phyloP scores from a whole-genome alignment of 1,140 invertebrate genomes.

The Zaprionus camerounensis region DNA sequence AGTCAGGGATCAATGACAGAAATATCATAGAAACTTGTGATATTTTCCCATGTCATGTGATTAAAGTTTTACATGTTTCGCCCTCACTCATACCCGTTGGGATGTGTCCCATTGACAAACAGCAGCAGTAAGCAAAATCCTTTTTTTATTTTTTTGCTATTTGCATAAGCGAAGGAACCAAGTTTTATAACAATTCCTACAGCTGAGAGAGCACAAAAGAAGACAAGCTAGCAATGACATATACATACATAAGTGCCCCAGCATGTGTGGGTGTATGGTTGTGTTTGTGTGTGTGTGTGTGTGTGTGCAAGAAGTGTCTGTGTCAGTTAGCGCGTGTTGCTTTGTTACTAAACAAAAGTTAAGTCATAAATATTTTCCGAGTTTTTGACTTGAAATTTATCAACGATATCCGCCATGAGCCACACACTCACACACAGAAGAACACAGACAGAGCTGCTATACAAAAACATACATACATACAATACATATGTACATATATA shows the following conservation, averaged over 20 bases:
- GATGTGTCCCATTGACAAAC: slow-evolving; percentile 19
- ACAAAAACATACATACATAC: slow-evolving; percentile 37
- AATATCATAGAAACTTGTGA: slow-evolving; percentile 68
- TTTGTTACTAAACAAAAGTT: slow-evolving; percentile 81
- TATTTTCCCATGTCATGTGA: slow-evolving; percentile 72
- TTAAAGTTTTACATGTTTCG: slow-evolving; percentile 67
- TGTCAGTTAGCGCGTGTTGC: slow-evolving; percentile 47
- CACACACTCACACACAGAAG: slow-evolving; percentile 42
- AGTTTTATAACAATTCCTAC: slow-evolving; percentile 68
- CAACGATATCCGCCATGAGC: slow-evolving; percentile 74
- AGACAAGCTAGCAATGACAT: slow-evolving; percentile 10
- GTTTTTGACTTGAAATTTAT: slow-evolving; percentile 82
- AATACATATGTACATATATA: not conserved
- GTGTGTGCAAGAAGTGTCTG: slow-evolving; percentile 12
- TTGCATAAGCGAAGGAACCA: slow-evolving; percentile 63
- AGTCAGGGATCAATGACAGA: slow-evolving; percentile 65
- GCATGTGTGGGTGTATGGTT: slow-evolving; percentile 2
- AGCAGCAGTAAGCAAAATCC: slow-evolving; percentile 37
- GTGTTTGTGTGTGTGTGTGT: slow-evolving; percentile 9
- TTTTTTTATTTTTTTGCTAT: slow-evolving; percentile 41
- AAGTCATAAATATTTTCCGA: slow-evolving; percentile 83
- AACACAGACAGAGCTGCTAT: slow-evolving; percentile 5
- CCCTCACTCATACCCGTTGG: not conserved
- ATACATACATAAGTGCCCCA: slow-evolving; percentile 28
- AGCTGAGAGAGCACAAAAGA: slow-evolving; percentile 19